Conservation (phyloP, 2,113 vertebrate species). For the Aleadryas rufinucha region DNA sequence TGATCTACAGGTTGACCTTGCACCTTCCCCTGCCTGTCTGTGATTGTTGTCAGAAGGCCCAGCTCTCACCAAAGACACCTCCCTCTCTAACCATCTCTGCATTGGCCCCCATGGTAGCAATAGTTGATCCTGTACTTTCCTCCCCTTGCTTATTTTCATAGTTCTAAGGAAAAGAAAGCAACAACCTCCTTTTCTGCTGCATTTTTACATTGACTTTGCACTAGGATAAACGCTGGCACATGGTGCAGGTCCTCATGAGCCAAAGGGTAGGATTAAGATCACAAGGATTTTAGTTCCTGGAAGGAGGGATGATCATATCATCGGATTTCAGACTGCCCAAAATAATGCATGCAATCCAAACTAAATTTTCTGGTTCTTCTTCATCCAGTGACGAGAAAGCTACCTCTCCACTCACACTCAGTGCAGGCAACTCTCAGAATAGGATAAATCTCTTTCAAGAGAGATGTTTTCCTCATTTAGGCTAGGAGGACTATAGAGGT, state of each 20-base stretch:
- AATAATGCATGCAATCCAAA: background rate
- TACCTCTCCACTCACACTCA: background rate
- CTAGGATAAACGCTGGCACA: background rate
- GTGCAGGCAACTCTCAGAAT: background rate
- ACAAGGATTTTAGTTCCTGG: background rate
- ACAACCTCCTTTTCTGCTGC: background rate
- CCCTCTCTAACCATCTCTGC: background rate
- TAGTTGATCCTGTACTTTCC: background rate
- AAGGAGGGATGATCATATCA: background rate
- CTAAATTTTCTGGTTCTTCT: background rate
- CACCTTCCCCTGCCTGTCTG: slow-evolving; percentile 14
- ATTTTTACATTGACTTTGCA: background rate
- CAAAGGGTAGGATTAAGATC: background rate
- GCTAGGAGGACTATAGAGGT: background rate
- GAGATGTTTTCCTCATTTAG: background rate
- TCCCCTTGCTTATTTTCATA: background rate
- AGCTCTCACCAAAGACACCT: background rate
- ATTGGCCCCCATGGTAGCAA: background rate
- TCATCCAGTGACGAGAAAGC: background rate
- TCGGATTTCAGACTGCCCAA: background rate
- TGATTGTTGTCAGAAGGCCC: background rate
- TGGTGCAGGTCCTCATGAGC: background rate
- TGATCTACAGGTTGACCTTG: slow-evolving; percentile 66
- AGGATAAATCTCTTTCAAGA: background rate
- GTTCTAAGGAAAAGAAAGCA: background rate